phyloP scores from a whole-genome alignment of 2,797 vertebrate genomes.

The Dallia pectoralis region DNA sequence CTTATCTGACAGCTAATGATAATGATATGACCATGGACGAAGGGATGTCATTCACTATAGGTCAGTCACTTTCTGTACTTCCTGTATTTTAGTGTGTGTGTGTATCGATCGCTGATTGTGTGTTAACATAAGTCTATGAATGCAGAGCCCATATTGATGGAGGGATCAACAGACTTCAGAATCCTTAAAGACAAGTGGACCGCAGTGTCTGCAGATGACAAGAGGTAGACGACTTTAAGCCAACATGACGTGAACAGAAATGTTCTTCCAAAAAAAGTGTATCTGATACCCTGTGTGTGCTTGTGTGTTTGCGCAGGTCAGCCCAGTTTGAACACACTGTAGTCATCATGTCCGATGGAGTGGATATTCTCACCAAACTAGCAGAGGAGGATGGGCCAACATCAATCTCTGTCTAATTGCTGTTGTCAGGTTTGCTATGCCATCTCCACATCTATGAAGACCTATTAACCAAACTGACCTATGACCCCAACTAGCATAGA shows the following conservation, averaged over 20 bases:
- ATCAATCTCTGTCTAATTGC: constrained; percentile 16
- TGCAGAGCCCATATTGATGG: constrained; percentile 93
- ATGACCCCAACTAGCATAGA: not conserved
- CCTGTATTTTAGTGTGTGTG: constrained; percentile 2
- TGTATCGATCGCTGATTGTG: not conserved
- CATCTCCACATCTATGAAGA: not conserved
- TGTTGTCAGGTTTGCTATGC: not conserved
- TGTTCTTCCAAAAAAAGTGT: not conserved
- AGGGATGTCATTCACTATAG: constrained; percentile 97
- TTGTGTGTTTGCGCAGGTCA: constrained; percentile 70
- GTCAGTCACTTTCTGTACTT: constrained; percentile 65
- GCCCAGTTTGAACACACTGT: constrained; percentile 96
- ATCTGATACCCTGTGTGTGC: not conserved
- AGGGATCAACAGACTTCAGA: constrained; percentile 85
- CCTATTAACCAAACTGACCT: not conserved
- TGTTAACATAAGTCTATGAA: constrained; percentile 7
- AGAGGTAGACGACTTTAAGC: constrained; percentile 74
- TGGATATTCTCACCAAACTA: constrained; percentile 82
- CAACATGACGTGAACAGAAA: not conserved
- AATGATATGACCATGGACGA: constrained; percentile 88
- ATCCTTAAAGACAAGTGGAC: constrained; percentile 94
- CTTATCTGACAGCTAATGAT: constrained; percentile 83
- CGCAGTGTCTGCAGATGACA: constrained; percentile 85
- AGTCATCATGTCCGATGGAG: constrained; percentile 84
- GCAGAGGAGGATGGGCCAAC: constrained; percentile 62